Evolutionary conservation across 2,888 invertebrate species (phyloP), one percentile per base, ranked within the genome.

Genomic region (Invenusta paracnida): DNA sequence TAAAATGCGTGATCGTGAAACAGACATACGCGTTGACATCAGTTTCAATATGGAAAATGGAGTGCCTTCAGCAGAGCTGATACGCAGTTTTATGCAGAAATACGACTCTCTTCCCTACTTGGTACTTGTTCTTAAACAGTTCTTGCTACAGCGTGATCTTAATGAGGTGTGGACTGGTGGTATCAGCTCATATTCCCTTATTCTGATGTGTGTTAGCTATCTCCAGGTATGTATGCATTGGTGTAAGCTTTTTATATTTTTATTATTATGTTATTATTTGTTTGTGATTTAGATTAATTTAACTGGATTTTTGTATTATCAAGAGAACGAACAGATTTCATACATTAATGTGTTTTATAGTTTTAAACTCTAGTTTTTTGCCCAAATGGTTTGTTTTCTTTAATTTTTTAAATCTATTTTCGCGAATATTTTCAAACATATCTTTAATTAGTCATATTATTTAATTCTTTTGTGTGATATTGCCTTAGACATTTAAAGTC

Each of bases 141-240:
- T 98, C 93, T 94, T 99, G 88, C 94, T 97, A 88, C 96, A 98
- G 93, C 94, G 98, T 90, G 97, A 98, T 93, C 94, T 99, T 90
- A 99, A 99, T 93, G 98, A 99, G 93, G 98, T 99, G 90, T 99
- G 98, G 93, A 98, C 97, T 88, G 98, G 99, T 88, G 99, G 99
- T 91, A 97, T 99, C 92, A 97, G 97, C 89, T 98, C 98, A 87
- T 99, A 99, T 93, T 96, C 97, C 91, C 94, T 99, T 89, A 98
- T 98, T 92, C 94, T 99, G 88, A 96, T 99, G 95, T 96, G 96
- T 91, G 96, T 98, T 92, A 97, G 96, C 93, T 99, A 98, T 93
- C 94, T 99, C 88, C 94, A 94, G 93, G 83, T 84, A 23, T 31
- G 83, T 30, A 67, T 67, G 48, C 30, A 84, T 11, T 82, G 79